Conservation (phyloP, 2,113 vertebrate species). For the Suncus etruscus region DNA sequence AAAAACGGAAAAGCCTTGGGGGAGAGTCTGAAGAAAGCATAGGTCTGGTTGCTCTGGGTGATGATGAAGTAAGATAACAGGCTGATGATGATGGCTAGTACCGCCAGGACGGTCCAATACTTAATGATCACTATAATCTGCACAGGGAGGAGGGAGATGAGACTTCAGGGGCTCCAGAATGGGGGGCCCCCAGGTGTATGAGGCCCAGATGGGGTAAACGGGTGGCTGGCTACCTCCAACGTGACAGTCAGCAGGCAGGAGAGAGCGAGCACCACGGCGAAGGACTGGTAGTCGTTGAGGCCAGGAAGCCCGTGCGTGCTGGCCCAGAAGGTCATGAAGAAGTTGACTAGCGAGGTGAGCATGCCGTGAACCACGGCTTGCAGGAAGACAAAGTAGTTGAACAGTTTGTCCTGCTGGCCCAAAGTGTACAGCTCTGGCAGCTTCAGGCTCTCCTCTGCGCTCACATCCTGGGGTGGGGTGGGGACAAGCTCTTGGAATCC, state of each 20-base stretch:
- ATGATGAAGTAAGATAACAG: conserved; percentile 87
- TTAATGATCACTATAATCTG: conserved; percentile 90
- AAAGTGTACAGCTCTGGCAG: conserved; percentile 90
- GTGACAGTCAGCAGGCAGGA: conserved; percentile 87
- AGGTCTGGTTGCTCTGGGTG: conserved; percentile 88
- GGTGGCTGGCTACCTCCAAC: conserved; percentile 87
- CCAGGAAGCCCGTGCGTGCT: conserved; percentile 76
- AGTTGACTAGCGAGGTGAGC: conserved; percentile 89
- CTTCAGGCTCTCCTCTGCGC: conserved; percentile 88
- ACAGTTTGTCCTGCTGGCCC: conserved; percentile 89
- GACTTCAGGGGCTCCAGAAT: not conserved
- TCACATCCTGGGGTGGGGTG: conserved; percentile 89
- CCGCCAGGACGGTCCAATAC: conserved; percentile 90
- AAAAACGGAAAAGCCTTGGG: conserved; percentile 90
- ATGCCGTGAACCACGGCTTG: conserved; percentile 88
- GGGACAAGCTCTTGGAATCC: too few relatives aligned
- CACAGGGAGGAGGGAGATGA: fast-evolving
- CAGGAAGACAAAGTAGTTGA: conserved; percentile 88
- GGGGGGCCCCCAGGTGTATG: fast-evolving
- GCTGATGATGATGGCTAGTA: conserved; percentile 85
- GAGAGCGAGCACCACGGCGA: conserved; percentile 88
- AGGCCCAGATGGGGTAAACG: fast-evolving
- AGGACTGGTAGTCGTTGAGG: conserved; percentile 91
- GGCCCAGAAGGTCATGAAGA: conserved; percentile 90
- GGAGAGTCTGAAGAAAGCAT: conserved; percentile 79